Evolutionary conservation across 2,113 vertebrate species (phyloP), one percentile per base, ranked within the genome.

Genomic region (Percopsis transmontana): DNA sequence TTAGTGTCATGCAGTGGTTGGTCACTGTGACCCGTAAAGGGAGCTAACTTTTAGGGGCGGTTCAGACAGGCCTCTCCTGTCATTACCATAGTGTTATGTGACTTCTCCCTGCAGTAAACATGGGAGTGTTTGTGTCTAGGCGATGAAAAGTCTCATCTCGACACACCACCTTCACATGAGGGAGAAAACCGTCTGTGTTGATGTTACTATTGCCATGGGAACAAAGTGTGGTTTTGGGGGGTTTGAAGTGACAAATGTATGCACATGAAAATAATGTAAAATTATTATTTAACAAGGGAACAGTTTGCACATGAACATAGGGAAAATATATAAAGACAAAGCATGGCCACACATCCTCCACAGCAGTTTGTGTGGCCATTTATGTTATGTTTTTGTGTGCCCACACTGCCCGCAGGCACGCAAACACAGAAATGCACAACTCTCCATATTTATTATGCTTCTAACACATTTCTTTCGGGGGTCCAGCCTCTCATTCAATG

Each of bases 61-160:
- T 42, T 61, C 10, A 7, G 20, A 15, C 27, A 21, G 21, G 50
- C 39, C 65, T 13, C 62, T 71, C 40, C 63, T 78, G 80, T 80
- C 74, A 82, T 81, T 83, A 78, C 65, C 5, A 13, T 62, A 66
- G 79, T 79, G 78, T 54, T 60, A 66, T 13, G 48, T 83, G 82
- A 85, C 64, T 57, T 84, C 45, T 56, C 45, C 60, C 70, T 27
- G 69, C 71, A 66, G 68, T 81, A 68, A 87, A 86, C 77, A 83
- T 41, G 73, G 77, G 76, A 70, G 82, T 60, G 70, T 70, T 79
- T 50, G 0, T 56, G 64, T 40, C 7, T 16, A 45, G 56, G 50
- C 56, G 80, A 79, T 66, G 73, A 79, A 75, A 84, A 79, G 58
- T 38, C 54, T 70, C 70, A 69, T 74, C 72, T n/a, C 60, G 64